Conservation (phyloP, 2,113 vertebrate species). For the Amphiprion percula region DNA sequence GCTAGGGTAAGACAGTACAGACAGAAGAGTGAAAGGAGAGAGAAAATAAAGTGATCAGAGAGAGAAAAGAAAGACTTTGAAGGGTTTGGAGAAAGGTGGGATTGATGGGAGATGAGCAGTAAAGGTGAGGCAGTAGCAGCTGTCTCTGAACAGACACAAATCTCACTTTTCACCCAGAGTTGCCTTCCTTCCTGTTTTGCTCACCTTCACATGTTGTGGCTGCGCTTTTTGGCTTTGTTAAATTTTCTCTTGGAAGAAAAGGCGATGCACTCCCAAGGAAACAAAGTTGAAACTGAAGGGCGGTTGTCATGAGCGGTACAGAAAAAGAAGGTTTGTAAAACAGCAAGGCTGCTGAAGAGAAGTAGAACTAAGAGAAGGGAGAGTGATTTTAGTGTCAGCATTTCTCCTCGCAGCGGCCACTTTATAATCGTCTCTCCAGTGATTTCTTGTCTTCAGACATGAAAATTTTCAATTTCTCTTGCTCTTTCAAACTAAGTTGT, state of each 20-base stretch:
- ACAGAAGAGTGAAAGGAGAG: conserved; percentile 16
- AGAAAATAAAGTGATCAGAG: conserved; percentile 35
- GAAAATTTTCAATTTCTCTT: neutral
- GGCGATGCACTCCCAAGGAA: conserved; percentile 2
- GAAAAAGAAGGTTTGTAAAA: conserved; percentile 5
- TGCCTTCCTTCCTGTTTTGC: conserved; percentile 40
- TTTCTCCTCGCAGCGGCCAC: conserved; percentile 1
- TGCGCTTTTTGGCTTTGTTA: conserved; percentile 41
- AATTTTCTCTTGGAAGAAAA: conserved; percentile 51
- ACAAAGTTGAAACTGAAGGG: neutral
- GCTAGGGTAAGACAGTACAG: conserved; percentile 16
- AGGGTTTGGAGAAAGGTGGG: conserved; percentile 34
- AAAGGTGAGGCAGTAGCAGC: conserved; percentile 32
- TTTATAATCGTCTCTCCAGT: conserved; percentile 12
- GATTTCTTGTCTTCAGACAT: conserved; percentile 25
- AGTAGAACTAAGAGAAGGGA: neutral
- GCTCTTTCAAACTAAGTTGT: neutral
- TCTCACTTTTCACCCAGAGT: conserved; percentile 25
- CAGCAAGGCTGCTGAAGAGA: neutral
- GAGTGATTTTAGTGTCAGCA: conserved; percentile 14
- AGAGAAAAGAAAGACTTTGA: conserved; percentile 17
- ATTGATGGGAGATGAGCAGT: conserved; percentile 44
- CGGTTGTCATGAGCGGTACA: neutral
- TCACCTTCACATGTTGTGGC: conserved; percentile 17
- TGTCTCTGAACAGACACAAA: conserved; percentile 42